Evolutionary conservation across 1,140 invertebrate genomes (phyloP).

Genomic region (Melitaea cinxia): DNA sequence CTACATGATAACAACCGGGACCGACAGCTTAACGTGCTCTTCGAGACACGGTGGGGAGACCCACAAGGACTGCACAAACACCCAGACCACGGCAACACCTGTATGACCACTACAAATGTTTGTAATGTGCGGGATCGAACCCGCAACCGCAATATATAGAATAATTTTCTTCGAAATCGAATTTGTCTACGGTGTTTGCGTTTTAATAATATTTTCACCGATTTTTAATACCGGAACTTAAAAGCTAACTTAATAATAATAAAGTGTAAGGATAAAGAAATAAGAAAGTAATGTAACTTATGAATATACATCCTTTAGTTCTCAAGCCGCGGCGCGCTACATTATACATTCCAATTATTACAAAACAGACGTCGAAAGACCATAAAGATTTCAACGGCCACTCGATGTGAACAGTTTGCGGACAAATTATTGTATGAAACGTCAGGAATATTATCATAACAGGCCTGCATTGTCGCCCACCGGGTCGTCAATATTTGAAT

Average conservation of each 20-base stretch:
- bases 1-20: too few relatives aligned
- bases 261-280: neutral
- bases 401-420: slow-evolving; percentile 51
- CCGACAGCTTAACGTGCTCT: too few relatives aligned
- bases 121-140: too few relatives aligned
- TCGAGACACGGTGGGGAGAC: too few relatives aligned
- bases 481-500: slow-evolving; percentile 70
- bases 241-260: neutral
- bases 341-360: slow-evolving; percentile 58
- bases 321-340: slow-evolving; percentile 26
- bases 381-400: slow-evolving; percentile 55
- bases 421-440: slow-evolving; percentile 68
- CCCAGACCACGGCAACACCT: too few relatives aligned
- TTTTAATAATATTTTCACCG: too few relatives aligned
- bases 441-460: slow-evolving; percentile 74
- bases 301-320: slow-evolving; percentile 22
- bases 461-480: slow-evolving; percentile 68
- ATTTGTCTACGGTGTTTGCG: too few relatives aligned
- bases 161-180: too few relatives aligned
- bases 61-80: too few relatives aligned
- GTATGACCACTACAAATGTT: too few relatives aligned
- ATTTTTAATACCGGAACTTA: too few relatives aligned
- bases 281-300: neutral
- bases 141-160: too few relatives aligned
- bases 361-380: slow-evolving; percentile 40